Percentiles rank a stretch among this genome's conserved stretches.
phyloP scores from a whole-genome alignment of 2,797 vertebrate species.

The Alectoris magna region DNA sequence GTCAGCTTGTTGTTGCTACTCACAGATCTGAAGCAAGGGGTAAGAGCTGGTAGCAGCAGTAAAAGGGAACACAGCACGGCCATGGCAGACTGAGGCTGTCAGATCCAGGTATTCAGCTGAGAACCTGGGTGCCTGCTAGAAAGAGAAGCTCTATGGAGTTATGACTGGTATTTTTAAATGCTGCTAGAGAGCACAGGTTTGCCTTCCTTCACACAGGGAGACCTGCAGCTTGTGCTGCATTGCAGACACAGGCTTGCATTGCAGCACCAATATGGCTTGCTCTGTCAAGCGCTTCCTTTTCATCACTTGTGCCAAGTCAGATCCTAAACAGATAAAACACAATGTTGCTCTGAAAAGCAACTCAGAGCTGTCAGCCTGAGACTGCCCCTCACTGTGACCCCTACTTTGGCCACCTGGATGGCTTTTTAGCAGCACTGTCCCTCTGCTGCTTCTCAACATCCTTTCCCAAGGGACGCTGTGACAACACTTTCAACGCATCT shows the following conservation, averaged over 20 bases:
- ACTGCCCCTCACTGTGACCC: background rate
- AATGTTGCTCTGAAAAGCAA: rapidly evolving
- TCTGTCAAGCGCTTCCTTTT: background rate
- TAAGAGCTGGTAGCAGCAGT: background rate
- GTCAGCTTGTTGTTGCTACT: background rate
- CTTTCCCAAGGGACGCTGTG: background rate
- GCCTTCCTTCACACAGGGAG: background rate
- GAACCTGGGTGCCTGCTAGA: background rate
- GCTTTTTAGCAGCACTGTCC: background rate
- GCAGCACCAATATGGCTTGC: background rate
- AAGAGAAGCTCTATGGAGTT: background rate
- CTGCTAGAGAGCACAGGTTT: background rate
- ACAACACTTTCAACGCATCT: background rate
- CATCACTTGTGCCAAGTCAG: background rate
- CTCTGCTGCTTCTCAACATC: background rate
- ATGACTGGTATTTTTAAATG: background rate
- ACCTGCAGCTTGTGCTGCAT: background rate
- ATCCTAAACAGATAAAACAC: background rate
- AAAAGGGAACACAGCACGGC: background rate
- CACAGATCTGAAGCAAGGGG: background rate
- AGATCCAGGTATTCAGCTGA: background rate
- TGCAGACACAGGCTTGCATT: background rate
- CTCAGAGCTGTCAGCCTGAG: background rate
- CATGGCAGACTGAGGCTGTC: background rate
- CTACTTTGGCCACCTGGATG: background rate